phyloP scores from a whole-genome alignment of 2,797 vertebrate species.

The Eidolon dupreanum region DNA sequence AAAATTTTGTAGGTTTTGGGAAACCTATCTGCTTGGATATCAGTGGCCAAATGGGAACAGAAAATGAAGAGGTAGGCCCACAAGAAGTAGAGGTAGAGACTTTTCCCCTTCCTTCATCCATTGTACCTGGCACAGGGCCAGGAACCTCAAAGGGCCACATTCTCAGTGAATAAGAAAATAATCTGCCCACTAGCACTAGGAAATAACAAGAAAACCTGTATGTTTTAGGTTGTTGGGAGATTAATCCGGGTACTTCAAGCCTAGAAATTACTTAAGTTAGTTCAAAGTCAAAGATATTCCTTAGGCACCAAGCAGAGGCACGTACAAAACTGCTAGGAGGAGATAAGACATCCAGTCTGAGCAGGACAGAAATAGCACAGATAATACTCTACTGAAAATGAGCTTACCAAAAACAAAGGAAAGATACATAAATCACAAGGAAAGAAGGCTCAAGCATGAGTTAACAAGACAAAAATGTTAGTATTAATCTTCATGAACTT shows the following conservation, averaged over 20 bases:
- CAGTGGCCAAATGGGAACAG: not conserved
- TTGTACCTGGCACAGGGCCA: not conserved
- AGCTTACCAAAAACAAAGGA: conserved; percentile 10
- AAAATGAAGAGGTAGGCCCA: not conserved
- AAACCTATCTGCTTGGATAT: not conserved
- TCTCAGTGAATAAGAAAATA: not conserved
- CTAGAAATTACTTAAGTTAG: conserved; percentile 13
- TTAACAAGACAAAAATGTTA: not conserved
- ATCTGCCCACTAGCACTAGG: not conserved
- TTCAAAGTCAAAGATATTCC: conserved; percentile 1
- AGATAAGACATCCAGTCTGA: not conserved
- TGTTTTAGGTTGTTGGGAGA: not conserved
- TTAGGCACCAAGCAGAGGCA: not conserved
- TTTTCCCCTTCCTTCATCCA: not conserved
- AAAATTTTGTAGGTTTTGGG: not conserved
- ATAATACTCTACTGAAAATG: not conserved
- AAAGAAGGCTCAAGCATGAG: not conserved
- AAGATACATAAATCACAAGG: not conserved
- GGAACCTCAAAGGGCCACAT: not conserved
- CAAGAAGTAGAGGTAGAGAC: not conserved
- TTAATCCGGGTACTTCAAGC: not conserved
- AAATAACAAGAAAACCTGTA: not conserved
- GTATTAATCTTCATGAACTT: conserved; percentile 29
- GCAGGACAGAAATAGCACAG: not conserved
- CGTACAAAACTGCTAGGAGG: not conserved